Base-by-base conservation (phyloP, 2,113 vertebrate genomes). In the Ameiurus melas region DNA sequence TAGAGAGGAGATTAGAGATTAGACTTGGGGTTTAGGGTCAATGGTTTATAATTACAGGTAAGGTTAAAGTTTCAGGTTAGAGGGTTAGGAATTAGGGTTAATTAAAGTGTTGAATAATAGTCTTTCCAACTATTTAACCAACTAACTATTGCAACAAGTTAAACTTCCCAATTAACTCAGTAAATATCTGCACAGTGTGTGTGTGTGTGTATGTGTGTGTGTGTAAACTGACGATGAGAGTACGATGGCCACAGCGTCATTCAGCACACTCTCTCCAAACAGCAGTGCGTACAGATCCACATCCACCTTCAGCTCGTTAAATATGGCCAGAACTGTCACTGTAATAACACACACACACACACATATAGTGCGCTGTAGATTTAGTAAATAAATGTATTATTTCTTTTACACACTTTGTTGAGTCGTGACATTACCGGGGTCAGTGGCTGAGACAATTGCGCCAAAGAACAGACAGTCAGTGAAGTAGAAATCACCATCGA, bases 271-370 rank as follows among this genome's bases (percentile, higher is more conserved):
- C 90, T 99, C 98, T 2, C 98, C 98, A 92, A 99, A 99, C 85
- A 99, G 96, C 90, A 99, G 95, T 27, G 98, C 98, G 22, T 99
- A 99, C 66, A 99, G 96, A 93, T 99, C 98, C 89, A 99, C 98
- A 80, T 99, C 98, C 30, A 99, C 98, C 93, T 97, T 98, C 84
- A 99, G 97, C 87, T 99, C 98, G 4, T 99, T 97, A 94, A 99
- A 99, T 93, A 99, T 99, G 89, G 98, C 97, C 91, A 99, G 96
- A 87, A 99, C 97, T 5, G 98, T 99, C 95, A 99, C 98, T 99
- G 93, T 55, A n/a, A 83, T 51, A 30, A 30, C 43, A 77, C 64
- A 33, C 2, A 62, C 66, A 58, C 17, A 33, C 17, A 85, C 53
- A 81, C 17, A 47, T 7, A 47, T 7, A 47, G 47, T 43, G 51